Evolutionary conservation across 2,888 invertebrate species (phyloP), one percentile per base, ranked within the genome.

Genomic region (Teleogryllus oceanicus): DNA sequence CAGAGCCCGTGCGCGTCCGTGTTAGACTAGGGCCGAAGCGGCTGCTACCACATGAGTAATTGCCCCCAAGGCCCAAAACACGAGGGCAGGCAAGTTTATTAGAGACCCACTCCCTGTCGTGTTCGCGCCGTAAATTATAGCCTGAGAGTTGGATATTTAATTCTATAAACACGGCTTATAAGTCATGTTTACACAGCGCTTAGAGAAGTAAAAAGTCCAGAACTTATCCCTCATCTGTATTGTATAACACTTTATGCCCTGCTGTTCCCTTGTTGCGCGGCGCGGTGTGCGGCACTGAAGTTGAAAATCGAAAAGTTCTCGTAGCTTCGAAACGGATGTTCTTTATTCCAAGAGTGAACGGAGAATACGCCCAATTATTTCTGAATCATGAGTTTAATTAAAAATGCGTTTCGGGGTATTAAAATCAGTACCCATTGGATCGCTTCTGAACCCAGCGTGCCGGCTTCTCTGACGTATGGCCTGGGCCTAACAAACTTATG

Each of bases 101-200:
- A 62, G 62, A 62, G 62, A 62, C 62, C n/a, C n/a, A 18, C 62
- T n/a, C n/a, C 11, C 62, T 62, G 62, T 62, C 62, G 62, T 62
- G 62, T 62, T 62, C 62, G n/a, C 62, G 62, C 62, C 62, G 62
- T 62, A 62, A 62, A 62, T 62, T 62, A 62, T 62, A 62, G 13
- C 62, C 62, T 62, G 16, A 62, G 62, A 18, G 16, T 62, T n/a
- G 13, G 62, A 62, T 62, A 62, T 62, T 62, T 62, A 62, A 62
- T 62, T 62, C 62, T 62, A 62, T 62, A 62, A 62, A 62, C 62
- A 62, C 62, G 62, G n/a, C 62, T 62, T 62, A 62, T 62, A 62
- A 62, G 62, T 62, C 62, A 62, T 62, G 62, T 62, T 62, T 62
- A 62, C 62, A 62, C 62, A 62, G 62, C 11, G 62, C 62, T 62